These are phyloP conservation scores for Caenorhabditis remanei DNA, from an alignment of 1,140 invertebrate genomes.

Conservation along the genomic window DNA sequence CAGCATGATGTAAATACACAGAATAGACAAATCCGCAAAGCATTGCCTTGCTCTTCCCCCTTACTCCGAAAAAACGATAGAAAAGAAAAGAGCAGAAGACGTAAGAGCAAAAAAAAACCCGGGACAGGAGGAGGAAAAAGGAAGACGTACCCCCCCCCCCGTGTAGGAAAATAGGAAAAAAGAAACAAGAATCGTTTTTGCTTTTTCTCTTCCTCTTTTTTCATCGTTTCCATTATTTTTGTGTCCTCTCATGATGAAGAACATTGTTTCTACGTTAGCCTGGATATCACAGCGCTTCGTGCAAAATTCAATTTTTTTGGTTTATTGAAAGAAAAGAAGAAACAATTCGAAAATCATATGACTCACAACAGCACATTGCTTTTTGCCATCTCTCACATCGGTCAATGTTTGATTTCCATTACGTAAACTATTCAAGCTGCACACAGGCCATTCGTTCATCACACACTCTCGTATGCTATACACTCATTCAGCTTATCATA, in stretches of 20 bases:
- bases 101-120: background rate
- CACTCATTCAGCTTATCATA: background rate
- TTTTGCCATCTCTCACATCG: conserved; percentile 12
- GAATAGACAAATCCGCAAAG: background rate
- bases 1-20: conserved; percentile 40
- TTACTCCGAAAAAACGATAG: background rate
- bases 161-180: conserved; percentile 8
- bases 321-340: conserved; percentile 5
- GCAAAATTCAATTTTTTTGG: no score
- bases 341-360: background rate
- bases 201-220: background rate
- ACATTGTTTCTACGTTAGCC: background rate
- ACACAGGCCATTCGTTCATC: background rate
- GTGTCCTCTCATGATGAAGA: background rate
- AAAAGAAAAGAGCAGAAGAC: background rate
- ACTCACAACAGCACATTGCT: conserved; percentile 24
- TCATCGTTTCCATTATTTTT: background rate
- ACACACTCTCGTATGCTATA: background rate
- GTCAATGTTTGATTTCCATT: conserved; percentile 28
- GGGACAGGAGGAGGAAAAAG: background rate
- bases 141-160: background rate
- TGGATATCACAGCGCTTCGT: background rate
- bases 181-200: conserved; percentile 22
- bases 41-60: background rate
- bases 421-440: conserved; percentile 28